These are phyloP conservation scores for Ridgeia piscesae DNA, from an alignment of 1,140 invertebrate species.

Conservation along the genomic window DNA sequence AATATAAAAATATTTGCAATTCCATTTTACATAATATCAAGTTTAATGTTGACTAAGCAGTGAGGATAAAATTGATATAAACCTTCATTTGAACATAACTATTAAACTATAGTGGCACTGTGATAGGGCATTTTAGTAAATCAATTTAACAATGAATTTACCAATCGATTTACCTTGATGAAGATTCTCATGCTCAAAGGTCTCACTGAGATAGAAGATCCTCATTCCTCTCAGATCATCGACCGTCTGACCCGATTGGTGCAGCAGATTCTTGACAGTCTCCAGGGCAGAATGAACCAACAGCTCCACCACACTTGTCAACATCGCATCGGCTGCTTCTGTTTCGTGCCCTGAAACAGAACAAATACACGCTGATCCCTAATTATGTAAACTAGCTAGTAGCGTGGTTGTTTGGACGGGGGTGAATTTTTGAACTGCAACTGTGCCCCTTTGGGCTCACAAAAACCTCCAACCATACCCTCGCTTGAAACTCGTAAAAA, in stretches of 20 bases:
- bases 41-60: too few relatives aligned
- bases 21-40: background rate
- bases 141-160: too few relatives aligned
- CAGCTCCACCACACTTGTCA: background rate
- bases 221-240: background rate
- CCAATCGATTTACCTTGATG: background rate
- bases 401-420: background rate
- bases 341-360: background rate
- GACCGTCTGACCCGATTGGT: background rate
- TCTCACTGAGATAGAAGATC: background rate
- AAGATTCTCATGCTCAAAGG: background rate
- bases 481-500: too few relatives aligned
- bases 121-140: too few relatives aligned
- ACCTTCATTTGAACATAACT: too few relatives aligned
- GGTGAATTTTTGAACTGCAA: too few relatives aligned
- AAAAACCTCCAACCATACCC: background rate
- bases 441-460: too few relatives aligned
- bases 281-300: background rate
- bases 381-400: background rate
- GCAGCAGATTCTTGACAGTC: background rate
- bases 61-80: too few relatives aligned
- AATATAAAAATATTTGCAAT: background rate
- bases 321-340: background rate
- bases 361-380: conserved; percentile 1
- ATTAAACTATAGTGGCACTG: too few relatives aligned